phyloP scores from a whole-genome alignment of 2,113 vertebrate species.

The Plectropomus leopardus region DNA sequence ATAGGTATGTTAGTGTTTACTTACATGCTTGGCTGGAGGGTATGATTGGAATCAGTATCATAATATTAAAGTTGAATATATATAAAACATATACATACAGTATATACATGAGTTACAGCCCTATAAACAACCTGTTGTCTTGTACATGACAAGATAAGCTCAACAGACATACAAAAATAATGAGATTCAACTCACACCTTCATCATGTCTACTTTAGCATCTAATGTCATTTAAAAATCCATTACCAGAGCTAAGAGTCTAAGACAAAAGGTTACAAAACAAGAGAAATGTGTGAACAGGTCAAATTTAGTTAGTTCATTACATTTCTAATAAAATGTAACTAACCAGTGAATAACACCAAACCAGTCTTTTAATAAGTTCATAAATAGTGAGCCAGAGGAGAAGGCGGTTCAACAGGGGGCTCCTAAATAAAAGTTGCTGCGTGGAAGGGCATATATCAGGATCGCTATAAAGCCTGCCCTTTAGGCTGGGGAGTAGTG shows the following conservation, averaged over 20 bases:
- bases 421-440: constrained; percentile 85
- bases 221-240: constrained; percentile 9
- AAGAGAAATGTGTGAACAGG: constrained; percentile 40
- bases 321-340: constrained; percentile 72
- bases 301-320: constrained; percentile 63
- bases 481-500: constrained; percentile 83
- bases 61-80: not conserved
- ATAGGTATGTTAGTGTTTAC: not conserved
- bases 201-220: not conserved
- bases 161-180: not conserved
- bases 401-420: constrained; percentile 70
- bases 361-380: constrained; percentile 82
- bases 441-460: constrained; percentile 81
- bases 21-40: not conserved
- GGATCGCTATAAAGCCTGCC: constrained; percentile 83
- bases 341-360: constrained; percentile 76
- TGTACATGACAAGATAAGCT: not conserved
- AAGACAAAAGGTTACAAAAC: constrained; percentile 27
- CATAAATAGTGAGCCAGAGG: constrained; percentile 77
- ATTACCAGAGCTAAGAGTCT: not conserved
- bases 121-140: not conserved
- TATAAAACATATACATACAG: too few species aligned
- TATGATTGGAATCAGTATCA: not conserved
- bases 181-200: not conserved
- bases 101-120: not conserved